Evolutionary conservation across 1,140 invertebrate genomes (phyloP).

Genomic region (Magallana angulata): DNA sequence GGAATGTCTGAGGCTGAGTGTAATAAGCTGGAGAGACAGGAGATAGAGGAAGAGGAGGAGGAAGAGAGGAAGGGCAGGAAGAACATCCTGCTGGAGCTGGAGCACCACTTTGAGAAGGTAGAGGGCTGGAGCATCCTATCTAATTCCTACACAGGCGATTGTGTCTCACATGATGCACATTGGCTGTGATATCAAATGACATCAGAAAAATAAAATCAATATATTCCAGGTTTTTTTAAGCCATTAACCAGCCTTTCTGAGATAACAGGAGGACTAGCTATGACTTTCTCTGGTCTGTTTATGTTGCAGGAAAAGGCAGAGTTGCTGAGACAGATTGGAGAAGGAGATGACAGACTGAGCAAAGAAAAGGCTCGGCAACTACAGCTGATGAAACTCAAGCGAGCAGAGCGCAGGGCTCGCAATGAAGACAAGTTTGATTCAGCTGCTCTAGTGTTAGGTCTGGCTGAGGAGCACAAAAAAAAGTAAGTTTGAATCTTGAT

Average conservation of each 20-base stretch:
- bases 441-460: conserved; percentile 70
- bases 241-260: too few species aligned
- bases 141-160: too few species aligned
- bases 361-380: conserved; percentile 65
- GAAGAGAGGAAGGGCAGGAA: conserved; percentile 68
- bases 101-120: conserved; percentile 70
- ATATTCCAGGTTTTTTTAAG: too few species aligned
- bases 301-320: conserved; percentile 69
- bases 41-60: conserved; percentile 68
- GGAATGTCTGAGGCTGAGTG: conserved; percentile 72
- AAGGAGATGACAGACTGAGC: conserved; percentile 60
- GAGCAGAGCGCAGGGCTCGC: conserved; percentile 66
- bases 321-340: conserved; percentile 63
- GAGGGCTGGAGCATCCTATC: background rate
- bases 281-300: background rate
- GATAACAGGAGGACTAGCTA: too few species aligned
- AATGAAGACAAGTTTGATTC: conserved; percentile 74
- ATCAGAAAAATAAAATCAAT: too few species aligned
- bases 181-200: too few species aligned
- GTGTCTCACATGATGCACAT: too few species aligned
- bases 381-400: conserved; percentile 65
- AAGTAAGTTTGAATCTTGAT: conserved; percentile 47
- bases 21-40: conserved; percentile 68
- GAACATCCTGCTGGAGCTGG: conserved; percentile 73
- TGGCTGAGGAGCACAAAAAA: conserved; percentile 61